Evolutionary conservation across 2,113 vertebrate species (phyloP), one percentile per base, ranked within the genome.

Genomic region (Ascaphus truei): DNA sequence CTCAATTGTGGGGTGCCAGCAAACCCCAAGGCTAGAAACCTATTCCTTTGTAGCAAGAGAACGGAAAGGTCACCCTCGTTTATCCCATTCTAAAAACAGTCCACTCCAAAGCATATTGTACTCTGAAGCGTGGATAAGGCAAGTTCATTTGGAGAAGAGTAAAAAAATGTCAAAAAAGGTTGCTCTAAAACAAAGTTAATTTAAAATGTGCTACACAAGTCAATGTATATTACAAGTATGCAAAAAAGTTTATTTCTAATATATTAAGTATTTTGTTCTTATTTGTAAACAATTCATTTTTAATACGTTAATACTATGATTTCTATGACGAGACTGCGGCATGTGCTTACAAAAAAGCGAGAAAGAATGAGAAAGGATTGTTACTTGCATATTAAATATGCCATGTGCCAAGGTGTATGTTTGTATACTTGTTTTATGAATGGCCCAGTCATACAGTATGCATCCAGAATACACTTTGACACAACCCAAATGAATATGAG

Each of bases 241-340:
- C 26, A 66, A 66, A 25, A 39, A 18, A 76, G 60, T 76, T 72
- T 85, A 69, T 26, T 22, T 73, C 22, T 8, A 77, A 80, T 85
- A 83, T 79, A 85, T 83, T 83, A 78, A 3, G 60, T 64, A 75
- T 74, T 77, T 83, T 71, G 67, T 71, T 74, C 77, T 78, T 73
- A 80, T 79, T 74, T 88, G 84, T 88, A 88, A 89, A 88, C 83
- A 76, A 75, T 33, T 71, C 52, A 39, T 68, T 47, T 75, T 76
- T 73, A 75, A 80, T 63, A 83, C 75, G 76, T 76, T 84, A 85
- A 85, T 73, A 80, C 76, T 80, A 56, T 73, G 75, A 52, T 68
- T 41, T 5, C 78, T 52, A 60, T 71, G 48, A 16, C 9, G 43
- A n/a, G n/a, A n/a, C n/a, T n/a, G n/a, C n/a, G n/a, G n/a, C n/a